These are phyloP conservation scores for Heliconius hewitsoni DNA, from an alignment of 1,140 invertebrate genomes.

Conservation along the genomic window DNA sequence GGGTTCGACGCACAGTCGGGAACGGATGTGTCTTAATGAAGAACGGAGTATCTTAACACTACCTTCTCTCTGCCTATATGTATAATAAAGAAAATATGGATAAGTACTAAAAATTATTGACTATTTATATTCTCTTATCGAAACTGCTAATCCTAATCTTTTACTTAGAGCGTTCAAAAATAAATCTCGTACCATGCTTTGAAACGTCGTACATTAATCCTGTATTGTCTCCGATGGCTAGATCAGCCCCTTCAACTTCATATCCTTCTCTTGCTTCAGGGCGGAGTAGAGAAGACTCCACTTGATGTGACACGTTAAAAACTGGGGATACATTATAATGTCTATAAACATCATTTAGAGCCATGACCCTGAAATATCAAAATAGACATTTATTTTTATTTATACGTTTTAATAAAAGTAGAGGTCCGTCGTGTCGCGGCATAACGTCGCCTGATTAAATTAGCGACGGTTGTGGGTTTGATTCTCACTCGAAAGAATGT, in stretches of 20 bases:
- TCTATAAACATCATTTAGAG: slow-evolving; percentile 59
- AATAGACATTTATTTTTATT: neutral
- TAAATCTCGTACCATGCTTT: slow-evolving; percentile 56
- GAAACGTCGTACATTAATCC: slow-evolving; percentile 54
- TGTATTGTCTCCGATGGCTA: slow-evolving; percentile 44
- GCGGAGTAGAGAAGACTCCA: slow-evolving; percentile 22
- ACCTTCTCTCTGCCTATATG: too few species aligned
- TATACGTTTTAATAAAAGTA: neutral
- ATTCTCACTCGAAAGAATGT: too few species aligned
- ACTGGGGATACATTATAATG: slow-evolving; percentile 49
- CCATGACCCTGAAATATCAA: slow-evolving; percentile 53
- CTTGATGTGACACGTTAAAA: slow-evolving; percentile 17
- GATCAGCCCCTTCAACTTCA: slow-evolving; percentile 59
- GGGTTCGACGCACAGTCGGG: too few species aligned
- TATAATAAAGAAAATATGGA: too few species aligned
- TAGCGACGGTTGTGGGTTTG: neutral
- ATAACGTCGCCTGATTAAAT: too few species aligned
- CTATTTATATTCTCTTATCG: too few species aligned
- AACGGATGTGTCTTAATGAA: too few species aligned
- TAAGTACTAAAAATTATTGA: too few species aligned
- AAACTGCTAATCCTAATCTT: too few species aligned
- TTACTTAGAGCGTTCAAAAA: too few species aligned
- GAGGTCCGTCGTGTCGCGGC: too few species aligned
- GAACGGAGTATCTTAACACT: too few species aligned
- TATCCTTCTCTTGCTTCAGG: slow-evolving; percentile 61